phyloP scores from a whole-genome alignment of 2,888 invertebrate species.

The Magallana nippona region DNA sequence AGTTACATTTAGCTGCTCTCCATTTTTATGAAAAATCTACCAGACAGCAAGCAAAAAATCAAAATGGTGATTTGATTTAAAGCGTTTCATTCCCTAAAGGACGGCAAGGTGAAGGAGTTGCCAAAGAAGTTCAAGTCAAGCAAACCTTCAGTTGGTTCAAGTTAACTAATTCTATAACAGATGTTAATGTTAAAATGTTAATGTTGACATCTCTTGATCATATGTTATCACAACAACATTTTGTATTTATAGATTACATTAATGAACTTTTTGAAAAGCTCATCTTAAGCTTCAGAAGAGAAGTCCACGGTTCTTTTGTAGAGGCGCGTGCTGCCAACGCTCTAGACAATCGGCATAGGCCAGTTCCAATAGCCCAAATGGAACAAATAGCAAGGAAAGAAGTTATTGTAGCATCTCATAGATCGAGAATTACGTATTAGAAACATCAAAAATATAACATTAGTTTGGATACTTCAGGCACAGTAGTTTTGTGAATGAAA shows the following conservation, averaged over 20 bases:
- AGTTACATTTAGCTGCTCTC: conserved; percentile 38
- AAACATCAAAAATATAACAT: not conserved
- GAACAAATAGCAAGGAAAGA: not conserved
- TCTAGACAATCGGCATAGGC: not conserved
- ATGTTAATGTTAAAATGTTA: too few species aligned
- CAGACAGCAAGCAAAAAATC: conserved; percentile 35
- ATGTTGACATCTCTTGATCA: not conserved
- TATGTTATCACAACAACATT: not conserved
- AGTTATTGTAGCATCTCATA: conserved; percentile 10
- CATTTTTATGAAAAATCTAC: conserved; percentile 43
- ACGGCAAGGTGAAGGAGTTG: conserved; percentile 40
- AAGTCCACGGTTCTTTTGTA: not conserved
- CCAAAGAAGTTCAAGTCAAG: conserved; percentile 43
- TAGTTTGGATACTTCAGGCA: conserved; percentile 38
- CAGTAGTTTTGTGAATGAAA: conserved; percentile 39
- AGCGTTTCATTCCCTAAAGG: conserved; percentile 46
- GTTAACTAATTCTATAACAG: not conserved
- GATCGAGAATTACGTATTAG: not conserved
- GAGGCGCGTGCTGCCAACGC: not conserved
- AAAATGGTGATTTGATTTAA: conserved; percentile 34
- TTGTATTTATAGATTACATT: conserved; percentile 16
- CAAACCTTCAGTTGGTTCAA: conserved; percentile 42
- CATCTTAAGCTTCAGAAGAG: not conserved
- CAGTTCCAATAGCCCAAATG: not conserved
- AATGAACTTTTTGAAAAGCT: conserved; percentile 32